Evolutionary conservation across 2,888 invertebrate genomes (phyloP).

Genomic region (Chrysolina oricalcia): DNA sequence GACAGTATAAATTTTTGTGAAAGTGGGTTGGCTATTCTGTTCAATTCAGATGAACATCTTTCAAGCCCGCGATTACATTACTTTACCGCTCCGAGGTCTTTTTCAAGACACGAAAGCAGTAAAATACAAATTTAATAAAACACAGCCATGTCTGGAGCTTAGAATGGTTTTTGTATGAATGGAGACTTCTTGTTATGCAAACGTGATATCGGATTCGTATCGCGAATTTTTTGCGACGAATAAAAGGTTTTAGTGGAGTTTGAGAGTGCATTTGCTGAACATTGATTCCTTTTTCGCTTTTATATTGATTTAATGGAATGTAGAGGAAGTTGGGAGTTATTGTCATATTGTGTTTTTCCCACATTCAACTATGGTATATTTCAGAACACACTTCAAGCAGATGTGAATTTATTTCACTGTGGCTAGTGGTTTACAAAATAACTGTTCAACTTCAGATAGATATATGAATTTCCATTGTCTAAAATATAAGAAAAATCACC

Average conservation of each 20-base stretch:
- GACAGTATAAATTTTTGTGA: background rate
- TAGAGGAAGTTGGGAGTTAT: background rate
- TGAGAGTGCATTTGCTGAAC: background rate
- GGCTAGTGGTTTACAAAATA: too few relatives aligned
- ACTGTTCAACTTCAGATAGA: too few relatives aligned
- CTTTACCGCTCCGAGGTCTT: background rate
- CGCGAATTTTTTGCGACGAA: background rate
- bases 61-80: background rate
- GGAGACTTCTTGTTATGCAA: background rate
- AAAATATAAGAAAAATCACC: too few relatives aligned
- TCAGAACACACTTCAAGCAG: too few relatives aligned
- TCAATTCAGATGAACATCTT: constrained; percentile 7
- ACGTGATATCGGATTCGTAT: constrained; percentile 10
- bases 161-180: background rate
- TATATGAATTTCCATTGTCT: too few relatives aligned
- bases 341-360: background rate
- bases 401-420: background rate
- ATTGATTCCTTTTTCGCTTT: background rate
- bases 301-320: background rate
- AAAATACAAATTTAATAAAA: constrained; percentile 13
- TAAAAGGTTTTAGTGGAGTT: background rate
- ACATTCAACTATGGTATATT: background rate
- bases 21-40: background rate
- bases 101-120: background rate
- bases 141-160: background rate